Percentiles rank a stretch among this genome's conserved stretches.
These are phyloP conservation scores for Phengaris arion DNA, from an alignment of 2,888 invertebrate genomes.

Conservation along the genomic window DNA sequence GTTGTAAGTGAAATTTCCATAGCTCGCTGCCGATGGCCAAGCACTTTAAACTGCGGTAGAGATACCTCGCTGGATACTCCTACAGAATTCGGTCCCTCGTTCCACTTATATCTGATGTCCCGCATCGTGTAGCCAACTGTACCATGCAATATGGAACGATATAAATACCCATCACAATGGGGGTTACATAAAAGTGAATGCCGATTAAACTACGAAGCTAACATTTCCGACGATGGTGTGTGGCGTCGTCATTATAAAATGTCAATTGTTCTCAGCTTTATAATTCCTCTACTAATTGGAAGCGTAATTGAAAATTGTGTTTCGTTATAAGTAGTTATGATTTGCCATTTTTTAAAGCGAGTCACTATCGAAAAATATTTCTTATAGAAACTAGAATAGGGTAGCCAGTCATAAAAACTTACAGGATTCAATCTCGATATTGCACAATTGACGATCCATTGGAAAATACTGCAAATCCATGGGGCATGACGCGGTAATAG, in stretches of 20 bases:
- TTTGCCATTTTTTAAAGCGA: slow-evolving; percentile 35
- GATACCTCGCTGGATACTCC: slow-evolving; percentile 97
- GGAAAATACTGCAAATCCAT: slow-evolving; percentile 98
- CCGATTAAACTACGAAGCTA: slow-evolving; percentile 50
- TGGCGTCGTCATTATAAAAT: slow-evolving; percentile 42
- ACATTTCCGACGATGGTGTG: slow-evolving; percentile 41
- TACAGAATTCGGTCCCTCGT: slow-evolving; percentile 96
- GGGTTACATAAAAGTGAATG: slow-evolving; percentile 58
- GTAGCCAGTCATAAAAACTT: slow-evolving; percentile 75
- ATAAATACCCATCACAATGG: slow-evolving; percentile 77
- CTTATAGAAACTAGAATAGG: slow-evolving; percentile 13
- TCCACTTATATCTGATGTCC: slow-evolving; percentile 98
- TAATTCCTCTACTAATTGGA: slow-evolving; percentile 49
- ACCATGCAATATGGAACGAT: slow-evolving; percentile 75
- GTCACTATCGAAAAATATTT: slow-evolving; percentile 26
- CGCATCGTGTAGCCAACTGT: slow-evolving; percentile 99
- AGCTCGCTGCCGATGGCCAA: slow-evolving; percentile 96
- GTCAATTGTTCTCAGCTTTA: slow-evolving; percentile 47
- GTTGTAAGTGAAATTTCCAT: slow-evolving; percentile 96
- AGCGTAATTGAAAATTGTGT: slow-evolving; percentile 46
- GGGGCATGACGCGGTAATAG: slow-evolving; percentile 96
- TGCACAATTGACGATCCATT: slow-evolving; percentile 96
- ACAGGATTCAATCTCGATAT: slow-evolving; percentile 98
- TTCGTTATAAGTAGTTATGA: slow-evolving; percentile 28
- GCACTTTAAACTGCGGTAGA: slow-evolving; percentile 98